Evolutionary conservation across 1,140 invertebrate genomes (phyloP), one percentile per base, ranked within the genome.

Genomic region (Drosophila obscura): DNA sequence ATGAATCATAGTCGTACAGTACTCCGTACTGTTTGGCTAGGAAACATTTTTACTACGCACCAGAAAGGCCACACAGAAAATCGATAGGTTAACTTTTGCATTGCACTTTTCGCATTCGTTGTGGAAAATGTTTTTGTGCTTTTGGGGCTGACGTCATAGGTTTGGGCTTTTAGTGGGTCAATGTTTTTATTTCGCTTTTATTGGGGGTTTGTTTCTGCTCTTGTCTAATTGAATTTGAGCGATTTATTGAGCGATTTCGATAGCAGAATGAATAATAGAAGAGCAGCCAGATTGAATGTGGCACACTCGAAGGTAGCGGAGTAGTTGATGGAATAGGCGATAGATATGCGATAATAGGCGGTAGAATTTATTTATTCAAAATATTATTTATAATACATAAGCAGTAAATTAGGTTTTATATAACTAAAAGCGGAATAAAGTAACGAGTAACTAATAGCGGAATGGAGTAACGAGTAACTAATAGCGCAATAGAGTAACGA

Each of bases 151-250:
- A 87, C 82, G 83, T 87, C 82, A 85, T 78, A 59, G 50, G 35
- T 53, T 39, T 76, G 63, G 69, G 41, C 74, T 56, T 49, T 60
- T 77, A 87, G 60, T 87, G 48, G 82, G 82, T 87, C 83, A 87
- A 87, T 87, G 82, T 63, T 82, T 76, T 58, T 64, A 55, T 63
- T 63, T 67, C 41, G 64, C 61, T 80, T 56, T 80, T 61, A 67
- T 73, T 49, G 51, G 58, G 51, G 52, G 16, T 52, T 52, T 44
- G 39, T 31, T 43, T 73, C 1, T 22, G 28, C 15, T 63, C 35
- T 22, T 73, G 53, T 79, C 80, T 76, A 87, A 82, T 82, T 88
- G 51, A 88, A 81, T 88, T 78, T 43, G 31, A 48, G 50, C 62
- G 28, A 74, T 56, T 66, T 61, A 64, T 73, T 58, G 64, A 62